phyloP scores from a whole-genome alignment of 2,113 vertebrate species.

The Saccopteryx bilineata region DNA sequence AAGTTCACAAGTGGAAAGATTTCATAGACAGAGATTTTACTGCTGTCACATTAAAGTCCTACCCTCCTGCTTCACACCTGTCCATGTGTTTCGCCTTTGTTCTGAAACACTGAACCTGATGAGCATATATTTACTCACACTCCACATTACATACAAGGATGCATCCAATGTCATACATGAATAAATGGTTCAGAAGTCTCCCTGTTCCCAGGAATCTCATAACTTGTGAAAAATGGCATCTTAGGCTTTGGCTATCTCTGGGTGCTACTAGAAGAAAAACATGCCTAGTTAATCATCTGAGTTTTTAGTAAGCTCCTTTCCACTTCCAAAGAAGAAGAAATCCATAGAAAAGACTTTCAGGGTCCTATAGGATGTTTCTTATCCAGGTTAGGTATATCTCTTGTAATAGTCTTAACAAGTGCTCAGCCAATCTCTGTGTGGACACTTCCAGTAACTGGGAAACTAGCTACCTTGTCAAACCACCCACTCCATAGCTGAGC shows the following conservation, averaged over 20 bases:
- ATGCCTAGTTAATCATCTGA: not conserved
- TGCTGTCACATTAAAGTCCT: not conserved
- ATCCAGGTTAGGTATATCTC: not conserved
- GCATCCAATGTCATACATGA: not conserved
- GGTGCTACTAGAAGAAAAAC: not conserved
- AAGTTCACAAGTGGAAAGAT: not conserved
- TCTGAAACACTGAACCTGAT: not conserved
- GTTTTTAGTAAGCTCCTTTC: not conserved
- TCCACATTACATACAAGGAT: not conserved
- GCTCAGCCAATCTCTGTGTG: not conserved
- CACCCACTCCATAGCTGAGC: not conserved
- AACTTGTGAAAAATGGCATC: not conserved
- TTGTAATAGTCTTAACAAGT: not conserved
- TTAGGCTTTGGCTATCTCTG: not conserved
- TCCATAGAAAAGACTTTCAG: not conserved
- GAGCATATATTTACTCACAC: not conserved
- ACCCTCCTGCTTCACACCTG: not conserved
- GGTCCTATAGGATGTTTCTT: not conserved
- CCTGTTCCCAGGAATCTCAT: not conserved
- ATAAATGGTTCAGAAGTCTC: not conserved
- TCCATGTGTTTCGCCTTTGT: slow-evolving; percentile 4
- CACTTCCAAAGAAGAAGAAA: not conserved
- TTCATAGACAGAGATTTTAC: not conserved
- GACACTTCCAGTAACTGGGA: not conserved
- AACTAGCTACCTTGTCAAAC: not conserved